Conservation (phyloP, 2,888 invertebrate genomes). For the Acleris sparsana region DNA sequence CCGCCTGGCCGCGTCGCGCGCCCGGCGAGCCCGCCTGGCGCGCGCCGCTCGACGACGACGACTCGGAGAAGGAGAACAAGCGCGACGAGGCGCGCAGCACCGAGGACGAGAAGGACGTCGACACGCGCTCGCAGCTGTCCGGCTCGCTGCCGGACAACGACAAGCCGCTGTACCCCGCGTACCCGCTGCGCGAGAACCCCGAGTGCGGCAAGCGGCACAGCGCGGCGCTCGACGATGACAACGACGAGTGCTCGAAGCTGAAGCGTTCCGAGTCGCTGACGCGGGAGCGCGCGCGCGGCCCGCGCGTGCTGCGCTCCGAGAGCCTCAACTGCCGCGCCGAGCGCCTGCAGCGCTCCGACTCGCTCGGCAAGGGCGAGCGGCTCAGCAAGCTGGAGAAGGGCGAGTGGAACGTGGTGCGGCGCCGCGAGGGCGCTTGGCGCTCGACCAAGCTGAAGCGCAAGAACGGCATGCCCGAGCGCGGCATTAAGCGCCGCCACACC, state of each 20-base stretch:
- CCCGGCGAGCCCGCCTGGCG: conserved; percentile 50
- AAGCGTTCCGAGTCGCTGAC: conserved; percentile 86
- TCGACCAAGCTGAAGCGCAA: conserved; percentile 88
- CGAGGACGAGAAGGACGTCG: conserved; percentile 91
- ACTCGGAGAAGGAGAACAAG: conserved; percentile 75
- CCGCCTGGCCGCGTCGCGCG: conserved; percentile 40
- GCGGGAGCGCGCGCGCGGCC: conserved; percentile 78
- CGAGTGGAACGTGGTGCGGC: conserved; percentile 87
- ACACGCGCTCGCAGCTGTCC: conserved; percentile 86
- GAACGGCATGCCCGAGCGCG: conserved; percentile 91
- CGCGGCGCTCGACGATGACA: conserved; percentile 51
- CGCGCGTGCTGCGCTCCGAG: conserved; percentile 85
- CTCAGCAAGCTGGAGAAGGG: conserved; percentile 87
- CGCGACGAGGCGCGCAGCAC: conserved; percentile 72
- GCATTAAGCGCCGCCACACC: conserved; percentile 94
- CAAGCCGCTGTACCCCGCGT: conserved; percentile 49
- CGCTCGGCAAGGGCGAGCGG: conserved; percentile 59
- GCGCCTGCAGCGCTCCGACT: conserved; percentile 56
- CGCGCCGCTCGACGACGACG: conserved; percentile 56
- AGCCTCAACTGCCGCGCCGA: conserved; percentile 81
- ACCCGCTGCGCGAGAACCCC: conserved; percentile 43
- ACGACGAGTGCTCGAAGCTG: conserved; percentile 55
- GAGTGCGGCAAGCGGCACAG: conserved; percentile 58
- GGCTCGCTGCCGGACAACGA: conserved; percentile 74
- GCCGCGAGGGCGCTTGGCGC: conserved; percentile 83